Percentiles rank a stretch among this genome's conserved stretches.
phyloP scores from a whole-genome alignment of 2,797 vertebrate species.

The Onychomys leucogaster region DNA sequence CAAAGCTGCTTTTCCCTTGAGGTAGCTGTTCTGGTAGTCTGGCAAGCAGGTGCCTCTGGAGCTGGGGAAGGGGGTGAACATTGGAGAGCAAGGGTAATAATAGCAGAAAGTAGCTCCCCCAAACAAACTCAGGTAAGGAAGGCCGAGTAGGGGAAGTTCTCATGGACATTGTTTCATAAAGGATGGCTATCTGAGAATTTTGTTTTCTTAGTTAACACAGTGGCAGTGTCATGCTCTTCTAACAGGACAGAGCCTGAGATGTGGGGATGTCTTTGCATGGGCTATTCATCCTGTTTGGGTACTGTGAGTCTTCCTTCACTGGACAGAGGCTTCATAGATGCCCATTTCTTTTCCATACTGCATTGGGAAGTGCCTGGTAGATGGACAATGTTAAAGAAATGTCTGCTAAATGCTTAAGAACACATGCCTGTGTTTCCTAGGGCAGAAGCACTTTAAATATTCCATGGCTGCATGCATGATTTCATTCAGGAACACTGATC shows the following conservation, averaged over 20 bases:
- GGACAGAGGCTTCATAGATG: neutral
- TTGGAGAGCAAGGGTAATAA: neutral
- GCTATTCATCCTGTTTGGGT: neutral
- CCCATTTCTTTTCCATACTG: neutral
- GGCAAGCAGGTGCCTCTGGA: neutral
- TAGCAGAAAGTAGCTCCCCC: neutral
- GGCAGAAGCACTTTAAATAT: constrained; percentile 6
- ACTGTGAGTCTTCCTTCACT: neutral
- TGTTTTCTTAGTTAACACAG: neutral
- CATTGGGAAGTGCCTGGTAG: neutral
- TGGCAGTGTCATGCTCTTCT: neutral
- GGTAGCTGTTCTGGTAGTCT: neutral
- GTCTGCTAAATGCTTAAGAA: neutral
- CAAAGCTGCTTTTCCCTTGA: neutral
- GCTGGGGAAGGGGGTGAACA: neutral
- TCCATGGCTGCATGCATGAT: neutral
- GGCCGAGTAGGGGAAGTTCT: neutral
- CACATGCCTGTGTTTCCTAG: neutral
- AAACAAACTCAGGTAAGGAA: neutral
- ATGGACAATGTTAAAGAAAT: neutral
- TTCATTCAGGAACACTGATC: neutral
- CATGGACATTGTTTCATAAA: neutral
- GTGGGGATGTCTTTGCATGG: neutral
- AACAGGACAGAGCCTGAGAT: neutral
- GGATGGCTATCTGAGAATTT: neutral